phyloP scores from a whole-genome alignment of 2,113 vertebrate species.

The Bufo bufo region DNA sequence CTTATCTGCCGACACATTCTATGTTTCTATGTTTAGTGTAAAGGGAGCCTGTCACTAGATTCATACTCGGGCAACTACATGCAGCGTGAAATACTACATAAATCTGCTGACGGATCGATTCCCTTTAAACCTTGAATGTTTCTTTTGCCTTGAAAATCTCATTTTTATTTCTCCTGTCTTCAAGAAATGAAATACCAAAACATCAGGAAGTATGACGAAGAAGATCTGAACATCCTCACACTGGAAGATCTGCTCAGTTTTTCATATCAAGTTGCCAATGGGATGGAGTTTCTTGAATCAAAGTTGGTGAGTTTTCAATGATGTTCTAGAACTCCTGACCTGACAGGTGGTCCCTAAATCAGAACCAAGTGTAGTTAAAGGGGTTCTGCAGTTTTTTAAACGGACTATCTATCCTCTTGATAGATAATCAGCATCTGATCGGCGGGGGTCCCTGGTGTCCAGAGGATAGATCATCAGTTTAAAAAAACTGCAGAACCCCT shows the following conservation, averaged over 20 bases:
- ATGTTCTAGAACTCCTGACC: background rate
- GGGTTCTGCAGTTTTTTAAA: too few relatives aligned
- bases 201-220: conserved; percentile 67
- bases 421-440: too few relatives aligned
- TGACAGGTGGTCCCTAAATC: conserved; percentile 37
- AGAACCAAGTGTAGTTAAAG: background rate
- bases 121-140: background rate
- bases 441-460: too few relatives aligned
- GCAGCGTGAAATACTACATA: too few relatives aligned
- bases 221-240: conserved; percentile 84
- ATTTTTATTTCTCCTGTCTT: conserved; percentile 58
- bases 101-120: too few relatives aligned
- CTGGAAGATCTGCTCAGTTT: conserved; percentile 92
- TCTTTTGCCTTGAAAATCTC: background rate
- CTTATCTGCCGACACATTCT: too few relatives aligned
- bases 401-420: too few relatives aligned
- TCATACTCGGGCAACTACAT: too few relatives aligned
- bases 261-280: conserved; percentile 93
- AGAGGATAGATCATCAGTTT: too few relatives aligned
- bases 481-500: too few relatives aligned
- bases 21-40: too few relatives aligned
- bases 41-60: too few relatives aligned
- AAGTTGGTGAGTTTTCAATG: conserved; percentile 80
- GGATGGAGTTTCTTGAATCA: conserved; percentile 95
- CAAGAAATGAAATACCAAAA: conserved; percentile 68